These are phyloP conservation scores for Thamnophis elegans DNA, from an alignment of 2,797 vertebrate species.

Conservation along the genomic window DNA sequence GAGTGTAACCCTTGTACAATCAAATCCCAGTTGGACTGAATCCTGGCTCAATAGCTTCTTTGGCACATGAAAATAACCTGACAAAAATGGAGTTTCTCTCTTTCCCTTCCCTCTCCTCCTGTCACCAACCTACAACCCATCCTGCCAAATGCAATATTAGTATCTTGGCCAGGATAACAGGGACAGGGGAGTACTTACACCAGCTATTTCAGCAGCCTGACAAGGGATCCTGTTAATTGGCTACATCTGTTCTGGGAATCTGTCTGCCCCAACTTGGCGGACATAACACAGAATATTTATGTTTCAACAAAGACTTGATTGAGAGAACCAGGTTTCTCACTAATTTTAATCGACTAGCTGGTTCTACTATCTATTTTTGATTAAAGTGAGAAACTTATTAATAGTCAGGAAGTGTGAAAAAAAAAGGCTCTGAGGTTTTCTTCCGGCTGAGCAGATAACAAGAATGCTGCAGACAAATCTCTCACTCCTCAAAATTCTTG, in stretches of 20 bases:
- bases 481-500: not conserved
- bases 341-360: slow-evolving; percentile 5
- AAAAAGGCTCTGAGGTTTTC: not conserved
- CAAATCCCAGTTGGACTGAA: not conserved
- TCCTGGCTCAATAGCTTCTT: not conserved
- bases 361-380: slow-evolving; percentile 15
- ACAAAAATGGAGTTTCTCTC: not conserved
- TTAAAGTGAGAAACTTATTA: not conserved
- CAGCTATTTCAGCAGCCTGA: slow-evolving; percentile 20
- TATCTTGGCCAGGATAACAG: slow-evolving; percentile 10
- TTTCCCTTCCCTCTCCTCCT: not conserved
- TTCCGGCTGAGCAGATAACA: slow-evolving; percentile 20
- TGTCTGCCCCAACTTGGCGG: slow-evolving; percentile 15
- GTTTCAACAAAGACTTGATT: accelerated
- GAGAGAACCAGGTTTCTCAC: slow-evolving; percentile 14
- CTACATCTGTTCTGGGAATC: slow-evolving; percentile 22
- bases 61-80: not conserved
- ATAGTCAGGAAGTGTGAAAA: slow-evolving; percentile 13
- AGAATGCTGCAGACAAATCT: slow-evolving; percentile 28
- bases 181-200: slow-evolving; percentile 16
- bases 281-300: not conserved
- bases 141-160: not conserved
- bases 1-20: not conserved
- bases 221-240: slow-evolving; percentile 6
- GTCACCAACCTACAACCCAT: not conserved